Evolutionary conservation across 2,888 invertebrate species (phyloP).

Genomic region (Amphimallon solstitiale): DNA sequence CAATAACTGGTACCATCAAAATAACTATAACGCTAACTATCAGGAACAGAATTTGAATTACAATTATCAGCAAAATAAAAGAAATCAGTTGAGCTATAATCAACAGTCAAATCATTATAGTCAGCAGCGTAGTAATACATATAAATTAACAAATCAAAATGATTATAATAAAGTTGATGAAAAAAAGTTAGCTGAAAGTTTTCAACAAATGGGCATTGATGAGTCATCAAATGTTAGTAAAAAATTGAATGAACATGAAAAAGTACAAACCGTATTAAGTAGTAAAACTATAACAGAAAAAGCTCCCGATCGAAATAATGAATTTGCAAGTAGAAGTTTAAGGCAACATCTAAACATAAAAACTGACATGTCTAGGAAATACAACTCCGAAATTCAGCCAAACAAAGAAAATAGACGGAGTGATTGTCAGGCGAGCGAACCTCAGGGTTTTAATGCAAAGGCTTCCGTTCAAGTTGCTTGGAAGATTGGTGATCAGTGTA

Average conservation of each 20-base stretch:
- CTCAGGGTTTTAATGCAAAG: background rate
- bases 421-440: slow-evolving; percentile 1
- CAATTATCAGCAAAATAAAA: slow-evolving; percentile 7
- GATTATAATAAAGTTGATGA: background rate
- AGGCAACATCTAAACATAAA: slow-evolving; percentile 58
- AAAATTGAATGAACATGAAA: slow-evolving; percentile 10
- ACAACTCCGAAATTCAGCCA: background rate
- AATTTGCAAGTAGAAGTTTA: slow-evolving; percentile 59
- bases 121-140: slow-evolving; percentile 11
- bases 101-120: slow-evolving; percentile 2
- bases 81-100: slow-evolving; percentile 1
- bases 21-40: slow-evolving; percentile 3
- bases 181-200: background rate
- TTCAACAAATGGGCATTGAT: background rate
- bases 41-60: slow-evolving; percentile 4
- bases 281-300: slow-evolving; percentile 15
- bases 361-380: slow-evolving; percentile 12
- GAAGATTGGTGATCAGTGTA: slow-evolving; percentile 84
- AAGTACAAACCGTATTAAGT: background rate
- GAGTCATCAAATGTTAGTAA: background rate
- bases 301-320: slow-evolving; percentile 48
- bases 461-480: slow-evolving; percentile 59
- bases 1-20: slow-evolving; percentile 18
- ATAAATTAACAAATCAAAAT: background rate
- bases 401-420: slow-evolving; percentile 28